These are phyloP conservation scores for Lasioglossum villosulum DNA, from an alignment of 2,888 invertebrate genomes.

Conservation along the genomic window DNA sequence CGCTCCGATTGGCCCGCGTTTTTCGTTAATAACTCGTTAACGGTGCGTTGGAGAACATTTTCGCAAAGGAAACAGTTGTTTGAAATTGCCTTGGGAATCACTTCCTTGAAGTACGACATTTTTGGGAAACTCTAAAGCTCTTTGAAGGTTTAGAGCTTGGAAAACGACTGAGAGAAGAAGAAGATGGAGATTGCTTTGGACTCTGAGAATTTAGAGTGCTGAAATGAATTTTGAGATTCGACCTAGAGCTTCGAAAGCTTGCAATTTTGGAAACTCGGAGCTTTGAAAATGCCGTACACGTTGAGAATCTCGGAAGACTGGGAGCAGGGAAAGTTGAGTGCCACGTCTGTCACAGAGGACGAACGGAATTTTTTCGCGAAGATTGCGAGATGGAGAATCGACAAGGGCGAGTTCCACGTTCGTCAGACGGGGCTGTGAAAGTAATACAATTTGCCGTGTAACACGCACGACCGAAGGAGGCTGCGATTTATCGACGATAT, in stretches of 20 bases:
- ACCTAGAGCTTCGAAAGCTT: too few relatives aligned
- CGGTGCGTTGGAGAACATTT: too few relatives aligned
- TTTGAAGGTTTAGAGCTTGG: background rate
- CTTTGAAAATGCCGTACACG: background rate
- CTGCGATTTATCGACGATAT: constrained; percentile 46
- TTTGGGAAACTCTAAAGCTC: too few relatives aligned
- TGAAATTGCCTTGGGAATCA: too few relatives aligned
- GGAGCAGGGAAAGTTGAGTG: background rate
- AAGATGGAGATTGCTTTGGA: background rate
- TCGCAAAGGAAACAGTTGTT: too few relatives aligned
- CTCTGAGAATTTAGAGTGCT: background rate
- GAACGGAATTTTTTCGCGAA: background rate
- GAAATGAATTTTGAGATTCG: background rate
- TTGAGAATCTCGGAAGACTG: background rate
- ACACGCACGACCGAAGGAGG: constrained; percentile 27
- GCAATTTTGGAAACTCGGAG: background rate
- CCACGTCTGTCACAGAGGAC: background rate
- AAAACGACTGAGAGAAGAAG: background rate
- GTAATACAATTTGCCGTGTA: constrained; percentile 8
- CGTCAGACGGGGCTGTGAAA: background rate
- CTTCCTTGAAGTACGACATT: too few relatives aligned
- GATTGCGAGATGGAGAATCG: background rate
- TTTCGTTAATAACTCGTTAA: too few relatives aligned
- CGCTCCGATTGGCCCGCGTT: too few relatives aligned
- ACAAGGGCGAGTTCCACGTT: background rate